Percentiles rank a stretch among this genome's conserved stretches.
These are phyloP conservation scores for Coenonympha arcania DNA, from an alignment of 2,888 invertebrate species.

Conservation along the genomic window DNA sequence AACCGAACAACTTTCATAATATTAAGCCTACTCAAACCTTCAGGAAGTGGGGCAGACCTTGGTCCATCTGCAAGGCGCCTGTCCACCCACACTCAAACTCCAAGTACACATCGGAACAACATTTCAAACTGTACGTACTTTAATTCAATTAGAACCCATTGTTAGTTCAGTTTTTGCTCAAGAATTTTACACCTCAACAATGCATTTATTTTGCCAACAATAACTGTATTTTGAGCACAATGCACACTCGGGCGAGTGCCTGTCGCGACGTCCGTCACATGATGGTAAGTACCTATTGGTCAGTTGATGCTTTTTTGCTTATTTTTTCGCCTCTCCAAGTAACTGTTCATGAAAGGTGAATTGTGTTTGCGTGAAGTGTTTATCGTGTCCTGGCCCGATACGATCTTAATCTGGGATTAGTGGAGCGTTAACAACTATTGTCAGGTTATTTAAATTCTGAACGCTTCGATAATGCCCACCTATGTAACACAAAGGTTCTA, in stretches of 20 bases:
- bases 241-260: slow-evolving; percentile 34
- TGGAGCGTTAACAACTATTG: slow-evolving; percentile 52
- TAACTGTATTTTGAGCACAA: slow-evolving; percentile 58
- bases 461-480: slow-evolving; percentile 53
- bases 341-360: slow-evolving; percentile 51
- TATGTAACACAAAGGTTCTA: slow-evolving; percentile 49
- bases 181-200: slow-evolving; percentile 47
- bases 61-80: slow-evolving; percentile 4
- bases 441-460: slow-evolving; percentile 47
- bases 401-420: slow-evolving; percentile 68
- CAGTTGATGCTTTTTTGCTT: not conserved
- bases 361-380: slow-evolving; percentile 66
- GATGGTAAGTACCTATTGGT: slow-evolving; percentile 34
- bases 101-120: slow-evolving; percentile 33
- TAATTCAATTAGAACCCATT: slow-evolving; percentile 68
- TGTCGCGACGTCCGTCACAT: slow-evolving; percentile 24
- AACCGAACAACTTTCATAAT: not conserved
- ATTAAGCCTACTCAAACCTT: not conserved
- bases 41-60: slow-evolving; percentile 12
- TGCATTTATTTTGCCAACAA: slow-evolving; percentile 68
- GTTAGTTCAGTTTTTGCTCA: slow-evolving; percentile 54
- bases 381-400: slow-evolving; percentile 56
- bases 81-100: slow-evolving; percentile 13
- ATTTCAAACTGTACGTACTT: slow-evolving; percentile 37
- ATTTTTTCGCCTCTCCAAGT: slow-evolving; percentile 48